Conservation (phyloP, 2,113 vertebrate genomes). For the Vombatus ursinus region DNA sequence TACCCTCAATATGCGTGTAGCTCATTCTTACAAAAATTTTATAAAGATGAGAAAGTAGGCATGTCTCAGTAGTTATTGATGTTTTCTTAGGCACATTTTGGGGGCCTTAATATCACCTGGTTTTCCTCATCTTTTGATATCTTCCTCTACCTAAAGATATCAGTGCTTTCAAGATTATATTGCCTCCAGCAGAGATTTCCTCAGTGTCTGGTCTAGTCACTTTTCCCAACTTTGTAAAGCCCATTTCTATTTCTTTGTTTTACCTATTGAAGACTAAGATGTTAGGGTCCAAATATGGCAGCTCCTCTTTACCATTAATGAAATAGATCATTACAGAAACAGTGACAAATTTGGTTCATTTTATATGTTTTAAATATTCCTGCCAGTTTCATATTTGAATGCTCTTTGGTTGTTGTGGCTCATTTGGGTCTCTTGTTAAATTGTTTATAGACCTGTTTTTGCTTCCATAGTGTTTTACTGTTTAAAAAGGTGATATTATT, state of each 20-base stretch:
- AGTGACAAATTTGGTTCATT: background rate
- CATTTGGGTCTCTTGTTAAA: background rate
- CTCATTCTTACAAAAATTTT: background rate
- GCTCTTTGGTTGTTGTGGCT: background rate
- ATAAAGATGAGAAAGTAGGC: background rate
- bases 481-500: background rate
- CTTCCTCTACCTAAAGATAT: background rate
- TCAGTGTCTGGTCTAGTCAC: background rate
- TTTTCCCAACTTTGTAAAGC: background rate
- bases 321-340: background rate
- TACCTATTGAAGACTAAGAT: background rate
- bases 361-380: background rate
- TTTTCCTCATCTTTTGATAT: background rate
- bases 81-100: too few species aligned
- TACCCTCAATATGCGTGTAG: background rate
- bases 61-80: background rate
- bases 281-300: background rate
- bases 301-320: background rate
- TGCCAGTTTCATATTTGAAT: background rate
- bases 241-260: background rate
- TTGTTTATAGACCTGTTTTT: background rate
- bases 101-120: too few species aligned
- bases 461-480: background rate
- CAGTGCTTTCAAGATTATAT: background rate
- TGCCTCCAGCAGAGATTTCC: background rate